A percentile compares a stretch with the other conserved stretches of the same genome.
Evolutionary conservation across 1,140 invertebrate genomes (phyloP).

Genomic region (Tenebrio molitor): DNA sequence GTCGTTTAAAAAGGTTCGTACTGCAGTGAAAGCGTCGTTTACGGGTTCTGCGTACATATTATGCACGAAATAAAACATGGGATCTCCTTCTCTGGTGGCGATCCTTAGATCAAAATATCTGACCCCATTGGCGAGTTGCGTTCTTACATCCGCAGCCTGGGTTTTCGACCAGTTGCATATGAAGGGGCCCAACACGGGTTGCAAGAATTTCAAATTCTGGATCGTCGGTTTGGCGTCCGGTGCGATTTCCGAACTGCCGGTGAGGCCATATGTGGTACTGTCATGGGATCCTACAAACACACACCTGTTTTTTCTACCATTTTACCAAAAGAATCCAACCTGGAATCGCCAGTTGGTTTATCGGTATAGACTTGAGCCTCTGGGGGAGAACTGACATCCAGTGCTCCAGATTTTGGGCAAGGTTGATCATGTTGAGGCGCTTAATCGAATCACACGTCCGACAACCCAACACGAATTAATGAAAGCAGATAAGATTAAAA

Average conservation of each 20-base stretch:
- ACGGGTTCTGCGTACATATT: conserved; percentile 5
- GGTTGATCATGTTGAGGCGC: too few relatives aligned
- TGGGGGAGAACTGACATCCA: conserved; percentile 80
- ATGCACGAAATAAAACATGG: conserved; percentile 34
- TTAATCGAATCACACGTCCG: too few relatives aligned
- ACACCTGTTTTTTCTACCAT: background rate
- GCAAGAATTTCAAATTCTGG: conserved; percentile 69
- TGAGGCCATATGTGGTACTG: conserved; percentile 82
- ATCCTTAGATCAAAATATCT: conserved; percentile 66
- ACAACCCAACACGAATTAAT: too few relatives aligned
- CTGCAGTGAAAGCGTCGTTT: background rate
- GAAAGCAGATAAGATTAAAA: background rate
- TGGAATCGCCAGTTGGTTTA: conserved; percentile 81
- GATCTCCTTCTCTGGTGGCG: background rate
- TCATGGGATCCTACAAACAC: conserved; percentile 79
- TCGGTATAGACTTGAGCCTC: conserved; percentile 69
- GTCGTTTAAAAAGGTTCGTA: background rate
- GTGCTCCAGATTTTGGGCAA: conserved; percentile 70
- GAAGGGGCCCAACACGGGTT: conserved; percentile 73
- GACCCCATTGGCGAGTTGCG: conserved; percentile 84
- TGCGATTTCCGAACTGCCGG: conserved; percentile 69
- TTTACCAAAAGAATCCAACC: conserved; percentile 68
- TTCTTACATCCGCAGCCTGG: conserved; percentile 73
- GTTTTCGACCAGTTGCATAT: conserved; percentile 84
- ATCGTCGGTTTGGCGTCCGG: conserved; percentile 78